Evolutionary conservation across 2,113 vertebrate genomes (phyloP).

Genomic region (Cynocephalus volans): DNA sequence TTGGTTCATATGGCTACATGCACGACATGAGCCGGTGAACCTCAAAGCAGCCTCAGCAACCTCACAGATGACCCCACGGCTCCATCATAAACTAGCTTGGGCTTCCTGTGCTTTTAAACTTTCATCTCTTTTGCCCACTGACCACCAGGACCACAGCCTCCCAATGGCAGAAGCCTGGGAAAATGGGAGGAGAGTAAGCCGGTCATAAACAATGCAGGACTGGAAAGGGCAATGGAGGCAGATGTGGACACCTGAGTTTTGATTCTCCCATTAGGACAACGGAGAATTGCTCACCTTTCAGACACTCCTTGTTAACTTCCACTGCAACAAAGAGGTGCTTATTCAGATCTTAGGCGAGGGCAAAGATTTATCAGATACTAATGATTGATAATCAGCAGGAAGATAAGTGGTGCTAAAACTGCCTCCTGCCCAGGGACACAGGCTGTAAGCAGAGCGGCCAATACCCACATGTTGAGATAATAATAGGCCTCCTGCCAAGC

Average conservation of each 20-base stretch:
- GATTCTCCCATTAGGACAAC: not conserved
- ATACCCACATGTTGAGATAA: rapidly evolving
- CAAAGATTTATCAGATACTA: not conserved
- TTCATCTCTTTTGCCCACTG: not conserved
- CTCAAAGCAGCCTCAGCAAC: not conserved
- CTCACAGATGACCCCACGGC: not conserved
- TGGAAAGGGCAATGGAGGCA: not conserved
- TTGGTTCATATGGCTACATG: not conserved
- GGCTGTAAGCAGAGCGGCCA: not conserved
- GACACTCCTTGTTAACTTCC: not conserved
- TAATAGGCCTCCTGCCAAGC: not conserved
- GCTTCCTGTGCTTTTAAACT: not conserved
- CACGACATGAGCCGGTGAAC: not conserved
- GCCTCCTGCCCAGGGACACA: not conserved
- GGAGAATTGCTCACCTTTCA: not conserved
- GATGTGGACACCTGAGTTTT: not conserved
- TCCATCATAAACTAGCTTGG: not conserved
- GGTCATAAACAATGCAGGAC: not conserved
- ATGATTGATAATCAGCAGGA: not conserved
- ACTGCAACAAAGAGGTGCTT: not conserved
- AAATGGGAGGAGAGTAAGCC: not conserved
- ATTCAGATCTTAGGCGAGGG: not conserved
- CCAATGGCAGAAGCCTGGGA: not conserved
- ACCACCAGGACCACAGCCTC: not conserved
- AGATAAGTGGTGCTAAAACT: not conserved